Percentiles rank a stretch among this genome's conserved stretches.
Conservation (phyloP, 1,140 invertebrate genomes). For the Magallana gigas region DNA sequence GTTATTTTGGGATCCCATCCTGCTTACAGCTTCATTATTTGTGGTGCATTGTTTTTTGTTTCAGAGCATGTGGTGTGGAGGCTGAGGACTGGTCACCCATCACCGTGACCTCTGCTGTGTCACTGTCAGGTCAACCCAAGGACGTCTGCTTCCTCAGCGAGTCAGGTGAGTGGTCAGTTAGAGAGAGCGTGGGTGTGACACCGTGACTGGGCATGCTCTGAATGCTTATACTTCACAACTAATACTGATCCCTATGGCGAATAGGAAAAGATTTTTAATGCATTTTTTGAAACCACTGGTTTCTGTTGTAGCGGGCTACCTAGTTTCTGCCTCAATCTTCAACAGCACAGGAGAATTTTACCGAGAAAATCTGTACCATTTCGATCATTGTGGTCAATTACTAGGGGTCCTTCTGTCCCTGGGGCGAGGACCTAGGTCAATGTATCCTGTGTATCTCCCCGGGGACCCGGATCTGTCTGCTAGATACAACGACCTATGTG, state of each 20-base stretch:
- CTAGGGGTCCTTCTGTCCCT: conserved; percentile 57
- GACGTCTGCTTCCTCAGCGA: conserved; percentile 23
- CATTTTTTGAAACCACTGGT: no score
- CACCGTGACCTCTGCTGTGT: neutral
- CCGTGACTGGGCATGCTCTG: neutral
- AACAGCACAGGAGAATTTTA: conserved; percentile 35
- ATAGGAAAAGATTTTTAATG: no score
- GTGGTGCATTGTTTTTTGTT: no score
- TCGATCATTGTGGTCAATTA: conserved; percentile 49
- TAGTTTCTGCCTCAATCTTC: conserved; percentile 51
- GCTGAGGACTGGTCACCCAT: neutral
- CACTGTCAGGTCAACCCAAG: conserved; percentile 17
- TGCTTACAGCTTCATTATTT: no score
- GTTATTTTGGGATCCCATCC: no score
- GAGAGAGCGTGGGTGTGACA: neutral
- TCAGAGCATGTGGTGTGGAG: no score
- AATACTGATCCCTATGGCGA: no score
- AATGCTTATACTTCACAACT: no score
- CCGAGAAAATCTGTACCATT: conserved; percentile 60
- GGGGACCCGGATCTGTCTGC: conserved; percentile 24
- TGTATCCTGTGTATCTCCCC: conserved; percentile 52
- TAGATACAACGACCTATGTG: neutral
- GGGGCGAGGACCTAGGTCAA: conserved; percentile 60
- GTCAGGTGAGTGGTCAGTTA: neutral
- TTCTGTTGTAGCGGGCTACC: conserved; percentile 54